Evolutionary conservation across 2,113 vertebrate genomes (phyloP).

Genomic region (Microcebus ravelobensis): DNA sequence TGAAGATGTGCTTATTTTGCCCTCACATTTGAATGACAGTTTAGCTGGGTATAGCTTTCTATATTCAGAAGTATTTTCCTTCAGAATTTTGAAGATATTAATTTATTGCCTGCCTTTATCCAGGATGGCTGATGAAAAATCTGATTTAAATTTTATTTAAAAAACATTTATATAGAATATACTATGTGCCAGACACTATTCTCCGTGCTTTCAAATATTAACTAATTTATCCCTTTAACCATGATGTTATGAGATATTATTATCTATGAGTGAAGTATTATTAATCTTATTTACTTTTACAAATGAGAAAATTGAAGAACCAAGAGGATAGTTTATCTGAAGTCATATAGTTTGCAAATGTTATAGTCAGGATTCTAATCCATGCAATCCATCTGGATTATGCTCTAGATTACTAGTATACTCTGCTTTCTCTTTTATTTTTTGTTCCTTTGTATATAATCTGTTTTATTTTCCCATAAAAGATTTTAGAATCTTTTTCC

Average conservation of each 20-base stretch:
- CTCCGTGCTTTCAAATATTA: not conserved
- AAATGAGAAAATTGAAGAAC: not conserved
- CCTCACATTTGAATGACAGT: not conserved
- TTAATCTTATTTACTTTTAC: not conserved
- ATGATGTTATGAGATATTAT: not conserved
- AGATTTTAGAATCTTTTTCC: not conserved
- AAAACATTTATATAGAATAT: not conserved
- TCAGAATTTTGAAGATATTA: not conserved
- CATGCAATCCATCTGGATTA: not conserved
- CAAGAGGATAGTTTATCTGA: not conserved
- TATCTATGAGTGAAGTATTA: not conserved
- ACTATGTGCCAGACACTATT: not conserved
- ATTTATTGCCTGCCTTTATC: not conserved
- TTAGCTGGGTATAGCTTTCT: not conserved
- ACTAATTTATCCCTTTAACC: not conserved
- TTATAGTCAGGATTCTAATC: not conserved
- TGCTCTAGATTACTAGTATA: not conserved
- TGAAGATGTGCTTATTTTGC: not conserved
- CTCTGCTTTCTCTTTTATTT: not conserved
- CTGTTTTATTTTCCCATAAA: not conserved
- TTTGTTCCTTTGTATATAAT: not conserved
- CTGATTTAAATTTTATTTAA: slow-evolving; percentile 52
- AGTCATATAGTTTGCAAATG: not conserved
- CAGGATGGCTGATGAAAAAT: not conserved
- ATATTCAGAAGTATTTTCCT: slow-evolving; percentile 8